Conservation (phyloP, 2,797 vertebrate genomes). For the Rhinichthys osculus region DNA sequence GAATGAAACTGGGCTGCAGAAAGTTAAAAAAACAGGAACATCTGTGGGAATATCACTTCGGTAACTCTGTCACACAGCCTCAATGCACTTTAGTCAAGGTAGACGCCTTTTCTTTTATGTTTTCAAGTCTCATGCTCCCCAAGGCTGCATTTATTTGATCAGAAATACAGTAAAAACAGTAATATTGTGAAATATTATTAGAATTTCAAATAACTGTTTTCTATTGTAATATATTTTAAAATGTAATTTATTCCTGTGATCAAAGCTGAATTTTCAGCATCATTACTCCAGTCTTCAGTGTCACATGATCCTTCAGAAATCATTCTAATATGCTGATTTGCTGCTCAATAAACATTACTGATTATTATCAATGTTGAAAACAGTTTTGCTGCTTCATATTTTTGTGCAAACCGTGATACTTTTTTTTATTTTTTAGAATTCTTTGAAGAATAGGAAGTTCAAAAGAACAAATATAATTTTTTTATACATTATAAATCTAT, state of each 20-base stretch:
- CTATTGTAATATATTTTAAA: not conserved
- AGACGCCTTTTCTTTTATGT: not conserved
- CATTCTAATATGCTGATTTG: too few species aligned
- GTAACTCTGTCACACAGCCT: conserved; percentile 32
- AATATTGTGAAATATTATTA: not conserved
- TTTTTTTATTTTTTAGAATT: too few species aligned
- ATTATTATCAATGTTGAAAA: too few species aligned
- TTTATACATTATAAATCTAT: too few species aligned
- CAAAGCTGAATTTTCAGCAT: not conserved
- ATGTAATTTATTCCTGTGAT: not conserved
- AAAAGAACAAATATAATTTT: too few species aligned
- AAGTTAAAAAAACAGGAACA: conserved; percentile 24
- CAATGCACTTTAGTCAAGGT: not conserved
- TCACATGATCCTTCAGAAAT: not conserved
- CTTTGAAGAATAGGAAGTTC: too few species aligned
- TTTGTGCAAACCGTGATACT: too few species aligned
- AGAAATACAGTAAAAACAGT: not conserved
- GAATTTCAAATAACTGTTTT: not conserved
- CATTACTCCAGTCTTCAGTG: too few species aligned
- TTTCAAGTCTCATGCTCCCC: not conserved
- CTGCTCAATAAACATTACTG: too few species aligned
- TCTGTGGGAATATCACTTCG: conserved; percentile 29
- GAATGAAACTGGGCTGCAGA: not conserved
- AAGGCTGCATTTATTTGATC: not conserved
- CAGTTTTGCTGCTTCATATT: too few species aligned